Evolutionary conservation across 2,888 invertebrate species (phyloP).

Genomic region (Eristalis pertinax): DNA sequence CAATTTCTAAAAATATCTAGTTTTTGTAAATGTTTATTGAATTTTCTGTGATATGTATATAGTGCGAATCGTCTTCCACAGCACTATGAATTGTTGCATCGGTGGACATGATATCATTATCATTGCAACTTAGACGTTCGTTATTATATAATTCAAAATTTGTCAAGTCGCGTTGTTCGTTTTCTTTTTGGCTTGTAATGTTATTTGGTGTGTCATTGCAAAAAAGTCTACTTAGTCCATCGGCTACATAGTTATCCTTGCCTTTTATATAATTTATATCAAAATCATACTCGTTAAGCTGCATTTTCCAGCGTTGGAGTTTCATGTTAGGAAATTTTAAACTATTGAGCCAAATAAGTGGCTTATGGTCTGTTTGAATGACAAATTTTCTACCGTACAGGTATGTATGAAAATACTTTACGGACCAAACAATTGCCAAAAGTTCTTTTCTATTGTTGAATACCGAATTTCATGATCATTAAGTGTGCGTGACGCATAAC

Average conservation of each 20-base stretch:
- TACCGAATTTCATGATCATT: constrained; percentile 62
- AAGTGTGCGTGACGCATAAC: constrained; percentile 59
- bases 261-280: constrained; percentile 31
- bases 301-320: constrained; percentile 43
- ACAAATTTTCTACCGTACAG: too few species aligned
- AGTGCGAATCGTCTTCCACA: constrained; percentile 11
- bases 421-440: neutral
- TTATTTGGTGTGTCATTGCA: too few species aligned
- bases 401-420: too few species aligned
- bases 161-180: too few species aligned
- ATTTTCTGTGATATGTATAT: constrained; percentile 27
- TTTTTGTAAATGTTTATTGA: constrained; percentile 41
- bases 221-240: constrained; percentile 1
- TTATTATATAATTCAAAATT: neutral
- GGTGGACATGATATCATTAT: constrained; percentile 23
- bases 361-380: too few species aligned
- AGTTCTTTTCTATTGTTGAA: constrained; percentile 63
- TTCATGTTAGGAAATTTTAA: constrained; percentile 33
- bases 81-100: constrained; percentile 39
- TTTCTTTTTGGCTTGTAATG: too few species aligned
- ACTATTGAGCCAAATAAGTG: neutral
- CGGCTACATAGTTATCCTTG: constrained; percentile 16
- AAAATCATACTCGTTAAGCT: constrained; percentile 47
- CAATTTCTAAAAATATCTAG: constrained; percentile 26
- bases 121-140: neutral